phyloP scores from a whole-genome alignment of 2,888 invertebrate species.

The Idaea straminata region DNA sequence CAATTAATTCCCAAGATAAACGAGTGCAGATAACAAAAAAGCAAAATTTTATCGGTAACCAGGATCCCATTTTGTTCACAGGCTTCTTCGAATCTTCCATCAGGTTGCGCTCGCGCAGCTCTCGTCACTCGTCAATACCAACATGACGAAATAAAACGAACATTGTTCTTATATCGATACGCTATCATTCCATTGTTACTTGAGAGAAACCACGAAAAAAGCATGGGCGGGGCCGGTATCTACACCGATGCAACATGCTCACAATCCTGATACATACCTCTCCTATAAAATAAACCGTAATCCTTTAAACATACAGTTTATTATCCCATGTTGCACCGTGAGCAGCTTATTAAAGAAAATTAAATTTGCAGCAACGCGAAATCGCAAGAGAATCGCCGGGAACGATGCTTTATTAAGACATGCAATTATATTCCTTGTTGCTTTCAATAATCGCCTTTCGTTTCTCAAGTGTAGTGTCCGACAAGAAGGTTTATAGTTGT shows the following conservation, averaged over 20 bases:
- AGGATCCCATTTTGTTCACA: slow-evolving; percentile 20
- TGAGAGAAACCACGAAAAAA: slow-evolving; percentile 76
- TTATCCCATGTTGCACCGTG: slow-evolving; percentile 29
- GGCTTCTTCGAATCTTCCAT: slow-evolving; percentile 32
- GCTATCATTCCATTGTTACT: slow-evolving; percentile 78
- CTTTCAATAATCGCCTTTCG: slow-evolving; percentile 12
- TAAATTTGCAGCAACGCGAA: slow-evolving; percentile 76
- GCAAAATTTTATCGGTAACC: slow-evolving; percentile 8
- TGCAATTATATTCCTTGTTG: slow-evolving; percentile 22
- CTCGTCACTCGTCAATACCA: slow-evolving; percentile 33
- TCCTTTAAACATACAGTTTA: slow-evolving; percentile 33
- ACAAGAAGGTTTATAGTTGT: slow-evolving; percentile 29
- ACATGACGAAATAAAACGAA: slow-evolving; percentile 48
- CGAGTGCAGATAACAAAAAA: slow-evolving; percentile 1
- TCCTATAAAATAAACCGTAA: slow-evolving; percentile 31
- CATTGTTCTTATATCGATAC: slow-evolving; percentile 65
- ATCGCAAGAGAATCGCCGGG: slow-evolving; percentile 60
- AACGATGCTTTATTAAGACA: slow-evolving; percentile 34
- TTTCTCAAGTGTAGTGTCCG: slow-evolving; percentile 3
- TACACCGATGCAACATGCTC: slow-evolving; percentile 65
- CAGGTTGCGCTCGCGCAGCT: slow-evolving; percentile 18
- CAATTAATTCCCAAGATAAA: slow-evolving; percentile 1
- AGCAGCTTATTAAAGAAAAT: slow-evolving; percentile 77
- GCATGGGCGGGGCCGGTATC: slow-evolving; percentile 75
- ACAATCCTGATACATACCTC: slow-evolving; percentile 72